Base-by-base conservation (phyloP, 1,140 invertebrate genomes). In the Eciton burchellii region DNA sequence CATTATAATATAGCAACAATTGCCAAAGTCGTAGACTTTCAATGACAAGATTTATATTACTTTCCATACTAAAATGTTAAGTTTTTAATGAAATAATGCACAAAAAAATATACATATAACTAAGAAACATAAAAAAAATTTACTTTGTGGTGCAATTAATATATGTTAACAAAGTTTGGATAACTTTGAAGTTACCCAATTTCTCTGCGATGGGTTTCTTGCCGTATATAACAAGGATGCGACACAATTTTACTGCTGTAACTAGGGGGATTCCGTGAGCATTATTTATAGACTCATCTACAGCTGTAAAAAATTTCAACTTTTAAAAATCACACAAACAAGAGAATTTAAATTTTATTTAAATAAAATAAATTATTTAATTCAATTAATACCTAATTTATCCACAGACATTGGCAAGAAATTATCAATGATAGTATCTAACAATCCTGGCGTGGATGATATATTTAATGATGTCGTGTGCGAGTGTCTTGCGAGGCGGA, bases 401-500 rank as follows among this genome's bases (percentile, higher is more conserved):
- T 91, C 83, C 14, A 84, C 77, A 16, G 91, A 92, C 16, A 93
- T 65, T 5, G 96, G 96, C 49, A 97, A 82, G 92, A 96, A 97
- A 89, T 96, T 90, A 2, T 90, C 90, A 24, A 95, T 89, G 14
- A 97, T 94, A 26, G 90, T 92, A 0, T 94, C 89, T 49, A 97
- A 92, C 2, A 97, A 93, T 87, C 95, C 90, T 3, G 95, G 94
- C 66, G 94, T 94, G 29, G 94, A 91, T 12, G 95, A 92, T 57
- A 97, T 95, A 89, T 94, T 95, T 9, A 93, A 90, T 4, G 95
- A 94, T 62, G 94, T 94, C 88, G 95, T 95, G n/a, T 93, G 89
- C 8, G 96, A 97, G 90, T 97, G 95, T 91, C 97, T 95, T 1
- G 95, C 94, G 16, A 97, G 92, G 81, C 96, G 94, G 56, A 95